Percentiles rank a stretch among this genome's conserved stretches.
phyloP scores from a whole-genome alignment of 1,140 invertebrate species.

The Drosophila littoralis region DNA sequence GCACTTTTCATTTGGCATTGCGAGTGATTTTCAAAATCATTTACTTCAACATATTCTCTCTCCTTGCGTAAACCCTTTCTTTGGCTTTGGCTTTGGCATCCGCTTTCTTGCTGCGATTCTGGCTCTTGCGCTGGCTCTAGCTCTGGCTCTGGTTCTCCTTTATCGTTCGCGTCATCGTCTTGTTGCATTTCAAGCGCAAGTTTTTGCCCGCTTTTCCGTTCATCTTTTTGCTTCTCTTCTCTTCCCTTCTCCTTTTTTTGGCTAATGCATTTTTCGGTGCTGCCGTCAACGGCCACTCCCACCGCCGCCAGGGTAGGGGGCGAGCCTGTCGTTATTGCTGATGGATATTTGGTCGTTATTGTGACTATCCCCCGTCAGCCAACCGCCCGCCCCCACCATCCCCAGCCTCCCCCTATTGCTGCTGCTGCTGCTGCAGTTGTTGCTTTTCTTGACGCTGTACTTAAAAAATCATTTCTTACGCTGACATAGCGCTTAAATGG shows the following conservation, averaged over 20 bases:
- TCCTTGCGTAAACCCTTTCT: slow-evolving; percentile 4
- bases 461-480: slow-evolving; percentile 72
- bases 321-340: slow-evolving; percentile 36
- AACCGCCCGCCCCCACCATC: background rate
- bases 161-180: slow-evolving; percentile 38
- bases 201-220: slow-evolving; percentile 16
- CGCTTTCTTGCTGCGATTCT: background rate
- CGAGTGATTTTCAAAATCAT: slow-evolving; percentile 64
- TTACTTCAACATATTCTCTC: slow-evolving; percentile 26
- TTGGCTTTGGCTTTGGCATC: slow-evolving; percentile 19
- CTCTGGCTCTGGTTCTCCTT: background rate
- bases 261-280: slow-evolving; percentile 50
- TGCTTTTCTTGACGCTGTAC: slow-evolving; percentile 37
- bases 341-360: slow-evolving; percentile 73
- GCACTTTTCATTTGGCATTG: slow-evolving; percentile 56
- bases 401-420: background rate
- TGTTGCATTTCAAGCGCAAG: slow-evolving; percentile 42
- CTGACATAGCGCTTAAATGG: slow-evolving; percentile 62
- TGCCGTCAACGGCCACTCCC: slow-evolving; percentile 32
- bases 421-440: slow-evolving; percentile 6
- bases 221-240: slow-evolving; percentile 1
- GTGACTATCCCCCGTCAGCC: slow-evolving; percentile 26
- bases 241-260: background rate
- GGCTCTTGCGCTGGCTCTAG: background rate
- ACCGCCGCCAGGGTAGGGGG: background rate